Evolutionary conservation across 2,888 invertebrate species (phyloP).

Genomic region (Netelia melanura): DNA sequence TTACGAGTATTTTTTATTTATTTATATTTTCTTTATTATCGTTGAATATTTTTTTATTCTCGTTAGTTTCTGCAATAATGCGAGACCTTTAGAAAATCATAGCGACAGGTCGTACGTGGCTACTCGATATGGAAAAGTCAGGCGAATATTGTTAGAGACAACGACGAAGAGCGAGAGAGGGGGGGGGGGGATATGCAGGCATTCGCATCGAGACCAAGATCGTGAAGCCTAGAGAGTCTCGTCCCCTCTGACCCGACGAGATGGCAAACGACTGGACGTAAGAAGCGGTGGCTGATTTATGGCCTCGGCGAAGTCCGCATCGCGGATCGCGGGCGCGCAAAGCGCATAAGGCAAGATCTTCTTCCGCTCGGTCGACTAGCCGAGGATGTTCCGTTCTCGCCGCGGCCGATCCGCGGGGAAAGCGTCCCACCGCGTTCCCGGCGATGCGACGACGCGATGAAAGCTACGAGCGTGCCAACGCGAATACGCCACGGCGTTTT

Average conservation of each 20-base stretch:
- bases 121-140: too few relatives aligned
- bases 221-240: constrained; percentile 40
- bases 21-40: too few relatives aligned
- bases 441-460: constrained; percentile 40
- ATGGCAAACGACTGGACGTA: constrained; percentile 79
- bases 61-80: too few relatives aligned
- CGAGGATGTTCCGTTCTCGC: constrained; percentile 61
- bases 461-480: constrained; percentile 10
- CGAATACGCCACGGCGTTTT: constrained; percentile 2
- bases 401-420: constrained; percentile 61
- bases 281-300: constrained; percentile 81
- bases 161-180: constrained; percentile 1
- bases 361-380: constrained; percentile 71
- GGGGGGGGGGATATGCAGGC: background rate
- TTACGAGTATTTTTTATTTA: too few relatives aligned
- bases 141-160: background rate
- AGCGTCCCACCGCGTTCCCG: constrained; percentile 59
- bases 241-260: constrained; percentile 66
- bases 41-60: too few relatives aligned
- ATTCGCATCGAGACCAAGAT: constrained; percentile 51
- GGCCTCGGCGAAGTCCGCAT: constrained; percentile 68
- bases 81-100: too few relatives aligned
- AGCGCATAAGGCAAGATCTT: constrained; percentile 75
- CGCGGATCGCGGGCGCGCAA: constrained; percentile 66
- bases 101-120: background rate